Conservation (phyloP, 2,888 invertebrate genomes). For the Ptycholaimellus sp. region DNA sequence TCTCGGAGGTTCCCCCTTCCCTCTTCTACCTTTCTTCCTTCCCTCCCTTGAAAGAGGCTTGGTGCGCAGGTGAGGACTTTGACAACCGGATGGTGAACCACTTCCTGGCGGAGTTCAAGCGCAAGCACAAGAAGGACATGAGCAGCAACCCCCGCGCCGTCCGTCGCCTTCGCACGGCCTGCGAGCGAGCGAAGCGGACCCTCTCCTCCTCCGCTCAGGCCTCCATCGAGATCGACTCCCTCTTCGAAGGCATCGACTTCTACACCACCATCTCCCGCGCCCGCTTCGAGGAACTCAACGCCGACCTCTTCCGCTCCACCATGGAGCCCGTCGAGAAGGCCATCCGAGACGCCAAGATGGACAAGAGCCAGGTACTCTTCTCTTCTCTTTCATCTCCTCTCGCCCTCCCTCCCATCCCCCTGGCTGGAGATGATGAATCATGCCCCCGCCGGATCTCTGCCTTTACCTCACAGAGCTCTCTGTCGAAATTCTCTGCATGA, state of each 20-base stretch:
- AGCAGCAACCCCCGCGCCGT: slow-evolving; percentile 61
- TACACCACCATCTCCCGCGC: slow-evolving; percentile 84
- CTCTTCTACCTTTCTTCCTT: no score
- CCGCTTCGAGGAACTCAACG: slow-evolving; percentile 51
- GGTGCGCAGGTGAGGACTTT: slow-evolving; percentile 24
- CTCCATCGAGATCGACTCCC: slow-evolving; percentile 68
- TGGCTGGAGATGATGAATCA: no score
- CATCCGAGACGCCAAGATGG: slow-evolving; percentile 46
- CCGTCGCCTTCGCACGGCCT: slow-evolving; percentile 65
- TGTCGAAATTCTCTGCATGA: no score
- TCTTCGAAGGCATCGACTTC: slow-evolving; percentile 84
- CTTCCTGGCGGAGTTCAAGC: slow-evolving; percentile 28
- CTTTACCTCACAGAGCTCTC: no score
- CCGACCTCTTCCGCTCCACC: slow-evolving; percentile 82
- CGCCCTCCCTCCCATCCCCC: no score
- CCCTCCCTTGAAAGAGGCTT: slow-evolving; percentile 5
- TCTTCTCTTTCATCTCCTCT: no score
- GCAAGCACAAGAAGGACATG: slow-evolving; percentile 54
- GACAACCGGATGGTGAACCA: slow-evolving; percentile 37
- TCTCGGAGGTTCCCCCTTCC: slow-evolving; percentile 24
- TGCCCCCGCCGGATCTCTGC: no score
- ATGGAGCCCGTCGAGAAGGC: slow-evolving; percentile 87
- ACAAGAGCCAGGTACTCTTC: slow-evolving; percentile 39
- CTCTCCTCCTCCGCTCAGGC: slow-evolving; percentile 35
- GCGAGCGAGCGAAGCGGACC: slow-evolving; percentile 42